phyloP scores from a whole-genome alignment of 2,888 invertebrate species.

The Nemurella pictetii region DNA sequence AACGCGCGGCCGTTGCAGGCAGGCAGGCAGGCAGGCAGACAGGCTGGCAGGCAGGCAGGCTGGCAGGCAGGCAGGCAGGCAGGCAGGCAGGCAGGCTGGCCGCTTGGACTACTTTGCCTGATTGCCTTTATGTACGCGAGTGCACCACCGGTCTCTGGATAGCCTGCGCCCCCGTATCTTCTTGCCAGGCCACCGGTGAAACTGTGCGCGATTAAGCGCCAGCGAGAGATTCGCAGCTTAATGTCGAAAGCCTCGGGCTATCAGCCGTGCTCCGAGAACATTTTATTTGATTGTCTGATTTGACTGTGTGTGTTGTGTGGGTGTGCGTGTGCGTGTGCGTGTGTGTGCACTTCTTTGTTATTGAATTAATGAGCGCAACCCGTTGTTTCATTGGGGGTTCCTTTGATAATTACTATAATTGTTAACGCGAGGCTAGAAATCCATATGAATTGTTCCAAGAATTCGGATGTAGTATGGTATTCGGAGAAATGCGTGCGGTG shows the following conservation, averaged over 20 bases:
- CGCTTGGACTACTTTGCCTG: slow-evolving; percentile 17
- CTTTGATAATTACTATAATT: neutral
- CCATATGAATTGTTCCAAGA: too few species aligned
- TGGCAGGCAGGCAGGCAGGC: too few species aligned
- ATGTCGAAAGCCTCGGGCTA: neutral
- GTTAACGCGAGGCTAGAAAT: too few species aligned
- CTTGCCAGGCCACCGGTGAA: neutral
- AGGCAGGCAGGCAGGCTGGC: too few species aligned
- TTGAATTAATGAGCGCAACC: neutral
- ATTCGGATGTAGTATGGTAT: too few species aligned
- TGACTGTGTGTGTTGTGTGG: too few species aligned
- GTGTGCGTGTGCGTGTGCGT: too few species aligned
- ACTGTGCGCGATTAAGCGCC: neutral
- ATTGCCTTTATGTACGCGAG: neutral
- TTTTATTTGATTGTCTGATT: neutral
- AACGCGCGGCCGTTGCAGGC: neutral
- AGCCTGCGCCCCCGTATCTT: too few species aligned
- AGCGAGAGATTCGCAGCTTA: neutral
- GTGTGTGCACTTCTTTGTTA: neutral
- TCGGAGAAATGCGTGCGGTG: too few species aligned
- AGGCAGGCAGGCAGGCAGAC: neutral
- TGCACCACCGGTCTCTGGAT: neutral
- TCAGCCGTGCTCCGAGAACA: too few species aligned
- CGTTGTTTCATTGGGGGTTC: too few species aligned
- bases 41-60: too few species aligned